Conservation (phyloP, 2,888 invertebrate species). For the Dusona sp. region DNA sequence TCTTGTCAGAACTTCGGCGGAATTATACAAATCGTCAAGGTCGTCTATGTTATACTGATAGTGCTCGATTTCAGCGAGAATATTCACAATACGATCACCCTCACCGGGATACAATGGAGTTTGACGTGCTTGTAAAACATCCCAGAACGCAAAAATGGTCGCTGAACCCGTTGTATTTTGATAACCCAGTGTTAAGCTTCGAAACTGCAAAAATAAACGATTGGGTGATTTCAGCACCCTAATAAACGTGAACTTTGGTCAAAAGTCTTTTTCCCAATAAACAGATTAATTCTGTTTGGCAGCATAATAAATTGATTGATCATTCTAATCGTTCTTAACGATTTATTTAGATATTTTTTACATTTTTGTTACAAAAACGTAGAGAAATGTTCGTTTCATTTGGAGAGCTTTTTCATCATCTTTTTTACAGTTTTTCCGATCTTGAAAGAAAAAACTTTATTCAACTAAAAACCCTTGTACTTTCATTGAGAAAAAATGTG, state of each 20-base stretch:
- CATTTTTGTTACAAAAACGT: no score
- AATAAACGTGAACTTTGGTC: not conserved
- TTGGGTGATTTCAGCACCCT: not conserved
- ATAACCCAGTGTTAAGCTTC: constrained; percentile 87
- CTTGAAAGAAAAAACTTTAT: not conserved
- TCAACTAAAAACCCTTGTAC: not conserved
- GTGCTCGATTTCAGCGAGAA: constrained; percentile 87
- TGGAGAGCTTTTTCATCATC: no score
- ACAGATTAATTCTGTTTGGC: not conserved
- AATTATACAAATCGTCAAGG: constrained; percentile 85
- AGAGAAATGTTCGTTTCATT: not conserved
- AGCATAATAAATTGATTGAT: not conserved
- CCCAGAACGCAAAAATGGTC: constrained; percentile 86
- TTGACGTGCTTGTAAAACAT: constrained; percentile 85
- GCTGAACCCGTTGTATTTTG: constrained; percentile 87
- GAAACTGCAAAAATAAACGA: constrained; percentile 84
- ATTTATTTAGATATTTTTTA: no score
- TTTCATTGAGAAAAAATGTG: not conserved
- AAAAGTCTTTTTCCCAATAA: not conserved
- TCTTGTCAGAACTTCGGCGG: constrained; percentile 86
- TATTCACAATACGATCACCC: constrained; percentile 87
- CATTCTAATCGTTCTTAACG: no score
- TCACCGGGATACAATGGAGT: constrained; percentile 88
- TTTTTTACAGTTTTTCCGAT: not conserved
- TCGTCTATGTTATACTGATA: constrained; percentile 85